Percentiles rank a stretch among this genome's conserved stretches.
These are phyloP conservation scores for Meiosimyza platycephala DNA, from an alignment of 2,888 invertebrate species.

Conservation along the genomic window DNA sequence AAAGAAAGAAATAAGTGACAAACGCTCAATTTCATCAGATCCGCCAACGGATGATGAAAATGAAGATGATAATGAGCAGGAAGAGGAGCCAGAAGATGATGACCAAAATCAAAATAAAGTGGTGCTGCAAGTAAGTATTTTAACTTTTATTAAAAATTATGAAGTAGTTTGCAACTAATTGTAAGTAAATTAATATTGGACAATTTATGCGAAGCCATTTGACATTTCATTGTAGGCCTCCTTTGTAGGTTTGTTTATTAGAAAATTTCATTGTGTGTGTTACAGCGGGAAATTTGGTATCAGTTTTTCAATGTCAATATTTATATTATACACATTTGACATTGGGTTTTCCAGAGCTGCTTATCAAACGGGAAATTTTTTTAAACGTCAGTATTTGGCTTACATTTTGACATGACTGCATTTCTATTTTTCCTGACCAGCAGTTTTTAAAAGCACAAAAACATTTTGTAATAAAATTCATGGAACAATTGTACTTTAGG, in stretches of 20 bases:
- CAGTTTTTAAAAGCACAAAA: no score
- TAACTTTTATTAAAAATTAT: no score
- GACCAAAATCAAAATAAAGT: constrained; percentile 5
- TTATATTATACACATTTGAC: no score
- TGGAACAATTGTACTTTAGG: no score
- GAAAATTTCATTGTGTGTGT: neutral
- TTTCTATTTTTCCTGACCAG: neutral
- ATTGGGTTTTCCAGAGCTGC: no score
- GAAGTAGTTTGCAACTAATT: neutral
- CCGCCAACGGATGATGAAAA: constrained; percentile 39
- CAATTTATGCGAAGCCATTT: neutral
- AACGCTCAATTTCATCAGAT: constrained; percentile 26
- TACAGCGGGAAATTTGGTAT: no score
- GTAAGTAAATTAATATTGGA: neutral
- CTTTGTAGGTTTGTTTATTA: constrained; percentile 22
- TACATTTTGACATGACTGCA: neutral
- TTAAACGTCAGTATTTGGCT: neutral
- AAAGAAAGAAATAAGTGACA: constrained; percentile 46
- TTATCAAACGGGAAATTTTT: neutral
- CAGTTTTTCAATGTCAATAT: no score
- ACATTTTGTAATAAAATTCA: no score
- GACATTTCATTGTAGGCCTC: neutral
- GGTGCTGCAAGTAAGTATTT: constrained; percentile 5
- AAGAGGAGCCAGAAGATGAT: constrained; percentile 23
- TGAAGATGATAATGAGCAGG: constrained; percentile 27